Base-by-base conservation (phyloP, 2,888 invertebrate genomes). In the Eulithis testata region DNA sequence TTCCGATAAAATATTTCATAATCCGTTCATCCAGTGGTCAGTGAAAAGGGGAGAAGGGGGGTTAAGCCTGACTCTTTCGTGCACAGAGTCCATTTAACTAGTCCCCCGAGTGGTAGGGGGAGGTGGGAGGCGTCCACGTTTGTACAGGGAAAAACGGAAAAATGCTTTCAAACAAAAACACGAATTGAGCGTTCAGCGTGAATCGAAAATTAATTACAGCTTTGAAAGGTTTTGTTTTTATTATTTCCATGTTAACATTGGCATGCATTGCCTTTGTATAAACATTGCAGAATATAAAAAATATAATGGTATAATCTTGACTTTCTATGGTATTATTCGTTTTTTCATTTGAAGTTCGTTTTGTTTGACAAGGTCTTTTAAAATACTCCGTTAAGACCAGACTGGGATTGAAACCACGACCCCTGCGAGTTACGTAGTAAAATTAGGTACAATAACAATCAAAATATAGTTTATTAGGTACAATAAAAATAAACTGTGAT, bases 171-270 rank as follows among this genome's bases (percentile, higher is more conserved):
- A 87, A 88, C 82, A 88, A 89, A 88, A 88, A 85, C 77, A 84
- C 77, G 80, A 82, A 76, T 79, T 76, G 79, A 80, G 75, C 84
- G 83, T 82, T 84, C 85, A 84, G 81, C 80, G 84, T 80, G 87
- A 87, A 89, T 89, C 84, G 87, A 87, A 90, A 89, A 88, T 90
- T 90, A 90, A 91, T 90, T 89, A 88, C 83, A 81, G 84, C 80
- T 82, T 80, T 76, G 76, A 79, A 84, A 78, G 77, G 78, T 81
- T 82, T 81, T 82, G 79, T 83, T 78, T 80, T 79, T 75, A 14
- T 68, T 65, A 73, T 69, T 70, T 73, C 53, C 64, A 64, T 73
- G 60, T 69, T 57, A 61, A 58, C 65, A 60, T 67, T 60, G 64
- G 60, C 60, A 40, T 67, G 71, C 59, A 50, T 43, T 50, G 51